phyloP scores from a whole-genome alignment of 1,140 invertebrate genomes.

The Megalopta genalis region DNA sequence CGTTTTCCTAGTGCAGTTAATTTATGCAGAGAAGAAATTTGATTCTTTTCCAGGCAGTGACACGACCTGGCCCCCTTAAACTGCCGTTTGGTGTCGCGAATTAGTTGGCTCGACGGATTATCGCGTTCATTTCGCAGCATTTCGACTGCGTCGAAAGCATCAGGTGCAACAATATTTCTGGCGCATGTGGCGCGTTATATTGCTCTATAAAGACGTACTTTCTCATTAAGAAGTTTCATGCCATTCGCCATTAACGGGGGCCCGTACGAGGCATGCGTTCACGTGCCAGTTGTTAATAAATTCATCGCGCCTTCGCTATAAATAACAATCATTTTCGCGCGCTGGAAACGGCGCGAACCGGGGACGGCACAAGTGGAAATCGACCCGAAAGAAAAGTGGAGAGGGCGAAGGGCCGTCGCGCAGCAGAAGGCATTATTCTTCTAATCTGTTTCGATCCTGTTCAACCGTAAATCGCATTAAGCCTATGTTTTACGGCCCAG shows the following conservation, averaged over 20 bases:
- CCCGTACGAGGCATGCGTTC: slow-evolving; percentile 38
- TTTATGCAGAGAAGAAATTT: too few species aligned
- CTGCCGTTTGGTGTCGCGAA: slow-evolving; percentile 24
- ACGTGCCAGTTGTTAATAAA: slow-evolving; percentile 56
- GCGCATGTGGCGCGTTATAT: slow-evolving; percentile 54
- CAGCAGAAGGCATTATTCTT: slow-evolving; percentile 41
- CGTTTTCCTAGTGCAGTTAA: too few species aligned
- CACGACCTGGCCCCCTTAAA: slow-evolving; percentile 8
- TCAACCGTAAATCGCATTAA: slow-evolving; percentile 50
- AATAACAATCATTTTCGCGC: slow-evolving; percentile 46
- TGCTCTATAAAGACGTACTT: slow-evolving; percentile 64
- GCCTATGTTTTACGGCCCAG: slow-evolving; percentile 36
- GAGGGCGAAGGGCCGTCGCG: not conserved
- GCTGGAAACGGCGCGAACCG: not conserved
- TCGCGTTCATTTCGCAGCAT: slow-evolving; percentile 17
- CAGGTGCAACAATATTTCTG: slow-evolving; percentile 58
- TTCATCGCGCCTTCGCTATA: slow-evolving; percentile 45
- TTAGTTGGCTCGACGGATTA: slow-evolving; percentile 47
- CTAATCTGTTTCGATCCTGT: slow-evolving; percentile 42
- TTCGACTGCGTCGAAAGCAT: slow-evolving; percentile 53
- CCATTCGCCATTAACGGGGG: slow-evolving; percentile 54
- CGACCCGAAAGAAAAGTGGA: not conserved
- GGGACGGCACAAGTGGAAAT: not conserved
- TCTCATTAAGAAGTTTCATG: slow-evolving; percentile 65
- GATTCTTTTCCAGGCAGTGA: not conserved